These are phyloP conservation scores for Mustelus asterias DNA, from an alignment of 2,113 vertebrate species.

Conservation along the genomic window DNA sequence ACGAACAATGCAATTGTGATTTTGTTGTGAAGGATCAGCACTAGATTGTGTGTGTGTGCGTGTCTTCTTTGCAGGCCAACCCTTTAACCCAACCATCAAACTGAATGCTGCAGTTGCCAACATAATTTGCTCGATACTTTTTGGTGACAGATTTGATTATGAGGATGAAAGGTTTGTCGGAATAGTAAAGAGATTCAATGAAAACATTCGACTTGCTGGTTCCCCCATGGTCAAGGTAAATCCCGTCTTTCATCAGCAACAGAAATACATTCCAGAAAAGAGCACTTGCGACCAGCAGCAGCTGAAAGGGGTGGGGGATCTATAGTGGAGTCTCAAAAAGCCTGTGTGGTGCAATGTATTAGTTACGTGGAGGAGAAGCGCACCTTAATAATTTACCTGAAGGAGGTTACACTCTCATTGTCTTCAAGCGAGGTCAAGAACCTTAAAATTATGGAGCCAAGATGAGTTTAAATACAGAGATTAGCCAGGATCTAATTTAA, in stretches of 20 bases:
- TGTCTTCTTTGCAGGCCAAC: constrained; percentile 45
- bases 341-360: not conserved
- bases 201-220: constrained; percentile 47
- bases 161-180: constrained; percentile 49
- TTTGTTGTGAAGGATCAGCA: not conserved
- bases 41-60: not conserved
- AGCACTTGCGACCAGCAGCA: not conserved
- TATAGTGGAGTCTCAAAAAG: not conserved
- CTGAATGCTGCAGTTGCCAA: constrained; percentile 55
- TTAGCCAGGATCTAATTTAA: too few relatives aligned
- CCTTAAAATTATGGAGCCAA: too few relatives aligned
- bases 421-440: too few relatives aligned
- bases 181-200: constrained; percentile 50
- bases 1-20: not conserved
- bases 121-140: constrained; percentile 55
- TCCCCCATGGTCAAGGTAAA: constrained; percentile 52
- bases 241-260: not conserved
- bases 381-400: too few relatives aligned
- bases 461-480: too few relatives aligned
- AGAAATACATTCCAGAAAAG: not conserved
- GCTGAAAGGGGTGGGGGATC: not conserved
- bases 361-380: too few relatives aligned
- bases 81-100: constrained; percentile 48
- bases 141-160: constrained; percentile 60
- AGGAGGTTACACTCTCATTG: too few relatives aligned